A percentile compares a stretch with the other conserved stretches of the same genome.
phyloP scores from a whole-genome alignment of 2,888 invertebrate genomes.

The Micoletzkya japonica region DNA sequence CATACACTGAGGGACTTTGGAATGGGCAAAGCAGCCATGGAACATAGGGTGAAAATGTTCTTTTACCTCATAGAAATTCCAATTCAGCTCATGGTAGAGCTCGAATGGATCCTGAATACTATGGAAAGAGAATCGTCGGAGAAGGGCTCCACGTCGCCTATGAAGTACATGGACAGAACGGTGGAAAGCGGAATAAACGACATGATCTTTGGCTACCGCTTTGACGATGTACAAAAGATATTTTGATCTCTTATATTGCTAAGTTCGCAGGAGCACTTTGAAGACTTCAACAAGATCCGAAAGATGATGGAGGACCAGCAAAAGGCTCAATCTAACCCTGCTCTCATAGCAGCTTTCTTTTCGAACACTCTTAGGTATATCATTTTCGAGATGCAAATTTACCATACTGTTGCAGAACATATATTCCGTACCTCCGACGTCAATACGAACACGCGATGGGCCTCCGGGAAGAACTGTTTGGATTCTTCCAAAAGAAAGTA shows the following conservation, averaged over 20 bases:
- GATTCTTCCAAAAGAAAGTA: neutral
- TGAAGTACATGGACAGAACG: constrained; percentile 1
- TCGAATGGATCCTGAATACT: neutral
- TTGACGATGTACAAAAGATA: constrained; percentile 45
- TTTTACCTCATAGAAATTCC: neutral
- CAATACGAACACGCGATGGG: too few species aligned
- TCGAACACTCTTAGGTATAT: too few species aligned
- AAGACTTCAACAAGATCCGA: neutral
- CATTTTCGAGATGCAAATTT: too few species aligned
- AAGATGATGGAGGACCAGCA: neutral
- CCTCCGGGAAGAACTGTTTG: too few species aligned
- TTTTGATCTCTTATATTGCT: neutral
- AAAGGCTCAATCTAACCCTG: neutral
- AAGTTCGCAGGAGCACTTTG: neutral
- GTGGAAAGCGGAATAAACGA: constrained; percentile 32
- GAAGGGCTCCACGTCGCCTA: neutral
- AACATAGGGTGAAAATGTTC: constrained; percentile 32
- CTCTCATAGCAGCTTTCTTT: too few species aligned
- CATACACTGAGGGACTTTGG: constrained; percentile 40
- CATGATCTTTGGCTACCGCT: constrained; percentile 39
- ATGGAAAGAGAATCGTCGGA: neutral
- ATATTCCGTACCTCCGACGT: too few species aligned
- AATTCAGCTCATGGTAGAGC: neutral
- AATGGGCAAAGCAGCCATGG: constrained; percentile 40
- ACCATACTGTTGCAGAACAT: too few species aligned